Percentiles rank a stretch among this genome's conserved stretches.
phyloP scores from a whole-genome alignment of 2,797 vertebrate species.

The Arctocebus calabarensis region DNA sequence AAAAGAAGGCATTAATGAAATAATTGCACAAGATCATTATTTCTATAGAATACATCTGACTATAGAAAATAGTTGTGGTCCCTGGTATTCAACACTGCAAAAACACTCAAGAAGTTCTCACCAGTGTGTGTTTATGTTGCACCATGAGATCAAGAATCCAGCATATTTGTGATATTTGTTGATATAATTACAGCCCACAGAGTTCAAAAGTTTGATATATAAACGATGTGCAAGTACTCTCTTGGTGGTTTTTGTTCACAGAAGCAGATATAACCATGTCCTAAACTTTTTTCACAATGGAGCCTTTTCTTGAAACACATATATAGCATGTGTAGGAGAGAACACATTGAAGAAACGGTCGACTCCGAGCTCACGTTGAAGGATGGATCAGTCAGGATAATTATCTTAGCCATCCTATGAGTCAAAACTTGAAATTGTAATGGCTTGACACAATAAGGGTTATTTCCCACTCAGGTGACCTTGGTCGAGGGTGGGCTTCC shows the following conservation, averaged over 20 bases:
- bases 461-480: neutral
- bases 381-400: neutral
- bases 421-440: neutral
- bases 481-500: neutral
- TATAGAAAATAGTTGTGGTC: neutral
- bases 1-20: neutral
- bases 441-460: neutral
- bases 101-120: slow-evolving; percentile 13
- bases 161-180: neutral
- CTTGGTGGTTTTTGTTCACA: neutral
- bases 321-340: neutral
- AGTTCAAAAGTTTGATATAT: neutral
- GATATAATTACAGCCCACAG: neutral
- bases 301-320: neutral
- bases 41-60: neutral
- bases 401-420: neutral
- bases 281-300: neutral
- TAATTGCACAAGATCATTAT: neutral
- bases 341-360: neutral
- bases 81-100: neutral
- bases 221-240: neutral
- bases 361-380: neutral
- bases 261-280: neutral
- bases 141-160: neutral
- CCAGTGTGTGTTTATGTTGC: neutral